A percentile compares a stretch with the other conserved stretches of the same genome.
Conservation (phyloP, 2,113 vertebrate species). For the Lepus europaeus region DNA sequence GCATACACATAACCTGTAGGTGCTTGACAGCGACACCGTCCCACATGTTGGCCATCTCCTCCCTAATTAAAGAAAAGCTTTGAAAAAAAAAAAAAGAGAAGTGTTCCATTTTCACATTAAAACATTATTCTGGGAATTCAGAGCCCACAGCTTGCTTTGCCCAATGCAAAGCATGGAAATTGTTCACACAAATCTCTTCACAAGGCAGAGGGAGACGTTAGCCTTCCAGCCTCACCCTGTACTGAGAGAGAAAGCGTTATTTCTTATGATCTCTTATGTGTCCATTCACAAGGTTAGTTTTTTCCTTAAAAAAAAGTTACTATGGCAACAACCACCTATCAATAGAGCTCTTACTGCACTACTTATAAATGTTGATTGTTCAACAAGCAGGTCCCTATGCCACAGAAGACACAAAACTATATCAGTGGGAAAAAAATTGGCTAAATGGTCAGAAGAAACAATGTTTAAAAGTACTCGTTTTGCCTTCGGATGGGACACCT, state of each 20-base stretch:
- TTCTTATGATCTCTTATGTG: constrained; percentile 65
- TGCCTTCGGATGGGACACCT: neutral
- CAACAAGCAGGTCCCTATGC: constrained; percentile 39
- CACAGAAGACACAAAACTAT: constrained; percentile 8
- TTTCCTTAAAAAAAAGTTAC: constrained; percentile 57
- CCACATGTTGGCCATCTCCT: constrained; percentile 62
- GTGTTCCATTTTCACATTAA: constrained; percentile 63
- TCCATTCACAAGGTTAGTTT: constrained; percentile 50
- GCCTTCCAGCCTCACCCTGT: constrained; percentile 57
- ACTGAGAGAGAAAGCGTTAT: constrained; percentile 53
- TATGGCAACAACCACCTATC: constrained; percentile 62
- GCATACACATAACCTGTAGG: neutral
- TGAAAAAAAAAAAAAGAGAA: constrained; percentile 50
- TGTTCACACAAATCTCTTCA: constrained; percentile 69
- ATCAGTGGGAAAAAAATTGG: neutral
- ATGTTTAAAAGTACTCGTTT: neutral
- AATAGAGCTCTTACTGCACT: constrained; percentile 29
- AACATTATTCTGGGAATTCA: constrained; percentile 52
- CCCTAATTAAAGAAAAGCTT: neutral
- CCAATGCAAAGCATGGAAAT: neutral
- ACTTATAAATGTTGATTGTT: constrained; percentile 60
- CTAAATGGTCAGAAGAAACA: neutral
- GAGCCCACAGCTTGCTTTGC: constrained; percentile 10
- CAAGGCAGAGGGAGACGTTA: neutral
- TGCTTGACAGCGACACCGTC: constrained; percentile 38